Percentiles rank a stretch among this genome's conserved stretches.
Evolutionary conservation across 2,797 vertebrate species (phyloP).

Genomic region (Danionella dracula): DNA sequence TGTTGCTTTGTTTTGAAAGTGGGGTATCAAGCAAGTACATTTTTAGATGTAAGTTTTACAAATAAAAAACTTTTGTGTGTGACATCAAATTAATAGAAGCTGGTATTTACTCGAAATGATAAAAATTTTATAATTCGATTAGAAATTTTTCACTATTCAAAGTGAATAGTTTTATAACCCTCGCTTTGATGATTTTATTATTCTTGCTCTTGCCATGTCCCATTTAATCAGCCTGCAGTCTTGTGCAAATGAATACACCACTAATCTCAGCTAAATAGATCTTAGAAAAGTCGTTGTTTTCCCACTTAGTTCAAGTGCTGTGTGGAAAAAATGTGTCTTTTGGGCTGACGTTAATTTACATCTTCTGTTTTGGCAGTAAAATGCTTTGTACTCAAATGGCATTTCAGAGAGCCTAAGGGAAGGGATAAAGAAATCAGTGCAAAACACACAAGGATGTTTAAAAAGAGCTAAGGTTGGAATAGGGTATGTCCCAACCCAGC

Average conservation of each 20-base stretch:
- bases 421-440: slow-evolving; percentile 29
- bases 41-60: too few species aligned
- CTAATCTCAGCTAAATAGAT: neutral
- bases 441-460: slow-evolving; percentile 15
- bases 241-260: neutral
- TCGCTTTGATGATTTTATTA: neutral
- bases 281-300: neutral
- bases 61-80: too few species aligned
- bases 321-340: slow-evolving; percentile 13
- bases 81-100: too few species aligned
- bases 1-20: too few species aligned
- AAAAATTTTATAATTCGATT: too few species aligned
- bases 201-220: neutral
- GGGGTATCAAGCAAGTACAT: too few species aligned
- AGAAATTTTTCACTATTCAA: too few species aligned
- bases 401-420: neutral
- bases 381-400: slow-evolving; percentile 35
- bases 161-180: too few species aligned
- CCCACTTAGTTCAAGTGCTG: neutral
- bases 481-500: slow-evolving; percentile 26
- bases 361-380: slow-evolving; percentile 47
- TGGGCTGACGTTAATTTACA: slow-evolving; percentile 22
- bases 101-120: too few species aligned
- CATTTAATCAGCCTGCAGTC: neutral
- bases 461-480: slow-evolving; percentile 6